Percentiles rank a stretch among this genome's conserved stretches.
phyloP scores from a whole-genome alignment of 2,888 invertebrate species.

The Metacarcinus magister region DNA sequence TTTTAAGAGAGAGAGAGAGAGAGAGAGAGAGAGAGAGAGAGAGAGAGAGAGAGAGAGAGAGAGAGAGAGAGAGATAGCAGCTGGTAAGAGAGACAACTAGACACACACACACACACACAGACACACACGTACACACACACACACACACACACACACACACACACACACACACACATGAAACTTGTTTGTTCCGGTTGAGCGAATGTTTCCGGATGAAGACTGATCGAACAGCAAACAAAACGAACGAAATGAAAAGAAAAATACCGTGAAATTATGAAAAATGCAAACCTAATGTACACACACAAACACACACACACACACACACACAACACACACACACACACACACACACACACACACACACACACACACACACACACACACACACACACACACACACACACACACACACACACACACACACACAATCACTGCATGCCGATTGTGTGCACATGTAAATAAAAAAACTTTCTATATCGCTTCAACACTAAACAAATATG shows the following conservation, averaged over 20 bases:
- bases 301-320: too few relatives aligned
- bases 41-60: slow-evolving; percentile 21
- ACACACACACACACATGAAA: neutral
- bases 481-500: too few relatives aligned
- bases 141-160: slow-evolving; percentile 13
- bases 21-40: slow-evolving; percentile 26
- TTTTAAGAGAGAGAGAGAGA: neutral
- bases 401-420: neutral
- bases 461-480: too few relatives aligned
- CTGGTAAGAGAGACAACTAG: neutral
- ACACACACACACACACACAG: neutral
- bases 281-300: neutral
- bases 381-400: neutral
- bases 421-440: too few relatives aligned
- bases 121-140: neutral
- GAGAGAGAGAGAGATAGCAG: neutral
- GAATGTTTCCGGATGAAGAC: neutral
- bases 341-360: neutral
- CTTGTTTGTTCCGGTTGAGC: neutral
- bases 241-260: neutral
- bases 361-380: neutral
- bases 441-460: too few relatives aligned
- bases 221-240: neutral
- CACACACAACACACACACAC: neutral
- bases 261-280: neutral